Evolutionary conservation across 2,888 invertebrate species (phyloP), one percentile per base, ranked within the genome.

Genomic region (Drosophila quinaria): DNA sequence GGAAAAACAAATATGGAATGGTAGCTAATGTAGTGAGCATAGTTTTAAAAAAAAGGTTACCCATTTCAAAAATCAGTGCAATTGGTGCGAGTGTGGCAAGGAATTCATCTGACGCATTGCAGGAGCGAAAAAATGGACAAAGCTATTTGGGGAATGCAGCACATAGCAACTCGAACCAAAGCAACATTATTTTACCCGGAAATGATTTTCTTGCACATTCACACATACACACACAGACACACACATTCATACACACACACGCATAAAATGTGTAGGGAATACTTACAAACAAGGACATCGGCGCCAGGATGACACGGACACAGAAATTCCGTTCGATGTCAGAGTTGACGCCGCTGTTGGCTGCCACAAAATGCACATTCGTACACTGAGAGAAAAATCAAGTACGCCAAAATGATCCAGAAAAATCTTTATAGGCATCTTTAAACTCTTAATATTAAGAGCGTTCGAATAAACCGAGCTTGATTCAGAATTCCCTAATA

Each of bases 161-260:
- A 50, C 68, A 67, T 51, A 47, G 50, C 39, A 62, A 37, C 33
- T 59, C 46, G 37, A 62, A 49, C 47, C 56, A 56, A 70, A 44
- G 51, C 58, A 25, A 41, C 71, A 69, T 68, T 68, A 70, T 77
- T 78, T 70, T 60, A n/a, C 29, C 54, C 78, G 80, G 66, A 69
- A 69, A 74, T 68, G 68, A 68, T 47, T 74, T 63, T 61, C 55
- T n/a, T 64, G 49, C 47, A 51, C 17, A 64, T 19, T 58, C 54
- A 49, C 60, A 61, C 44, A 19, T 4, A 10, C 4, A 50, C 13
- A 49, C 15, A 42, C 1, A n/a, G n/a, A 19, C 54, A 29, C 42
- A n/a, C 15, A 33, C n/a, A 5, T 33, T 41, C n/a, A 33, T 8
- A 35, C 25, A 13, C 17, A 31, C 19, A 22, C 11, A 11, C 22